phyloP scores from a whole-genome alignment of 1,140 invertebrate species.

The Cotesia typhae region DNA sequence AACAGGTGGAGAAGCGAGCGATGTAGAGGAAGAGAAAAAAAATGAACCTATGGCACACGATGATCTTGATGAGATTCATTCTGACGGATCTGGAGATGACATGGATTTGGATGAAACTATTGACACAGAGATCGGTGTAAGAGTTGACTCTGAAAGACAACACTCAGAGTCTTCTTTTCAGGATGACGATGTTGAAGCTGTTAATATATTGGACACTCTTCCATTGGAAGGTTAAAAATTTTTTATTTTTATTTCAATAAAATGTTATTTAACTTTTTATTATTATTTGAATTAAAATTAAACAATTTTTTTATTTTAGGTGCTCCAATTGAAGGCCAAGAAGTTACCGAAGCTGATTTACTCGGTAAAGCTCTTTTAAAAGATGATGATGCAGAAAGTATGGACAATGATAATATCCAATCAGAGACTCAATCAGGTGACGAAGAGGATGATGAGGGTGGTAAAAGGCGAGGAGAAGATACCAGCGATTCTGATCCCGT shows the following conservation, averaged over 20 bases:
- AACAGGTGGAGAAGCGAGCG: slow-evolving; percentile 54
- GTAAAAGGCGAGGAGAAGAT: slow-evolving; percentile 51
- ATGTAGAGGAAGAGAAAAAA: slow-evolving; percentile 55
- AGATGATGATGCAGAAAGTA: slow-evolving; percentile 57
- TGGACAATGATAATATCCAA: slow-evolving; percentile 56
- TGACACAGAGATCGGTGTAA: slow-evolving; percentile 61
- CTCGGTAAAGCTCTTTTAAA: slow-evolving; percentile 57
- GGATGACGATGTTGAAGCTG: slow-evolving; percentile 55
- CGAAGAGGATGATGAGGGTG: slow-evolving; percentile 51
- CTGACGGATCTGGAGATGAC: slow-evolving; percentile 62
- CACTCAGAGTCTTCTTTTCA: slow-evolving; percentile 43
- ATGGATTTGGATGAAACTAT: slow-evolving; percentile 65
- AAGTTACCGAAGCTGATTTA: slow-evolving; percentile 61
- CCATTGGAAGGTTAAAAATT: slow-evolving; percentile 59
- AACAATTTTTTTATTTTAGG: slow-evolving; percentile 38
- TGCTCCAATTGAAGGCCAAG: slow-evolving; percentile 62
- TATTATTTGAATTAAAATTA: slow-evolving; percentile 12
- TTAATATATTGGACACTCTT: slow-evolving; percentile 62
- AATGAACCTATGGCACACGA: slow-evolving; percentile 47
- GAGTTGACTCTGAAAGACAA: slow-evolving; percentile 55
- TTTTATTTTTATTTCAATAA: neutral
- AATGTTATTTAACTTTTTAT: neutral
- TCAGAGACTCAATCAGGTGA: slow-evolving; percentile 50
- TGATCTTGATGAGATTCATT: slow-evolving; percentile 57
- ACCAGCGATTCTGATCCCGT: slow-evolving; percentile 51